Conservation (phyloP, 1,140 invertebrate genomes). For the Cydia fagiglandana region DNA sequence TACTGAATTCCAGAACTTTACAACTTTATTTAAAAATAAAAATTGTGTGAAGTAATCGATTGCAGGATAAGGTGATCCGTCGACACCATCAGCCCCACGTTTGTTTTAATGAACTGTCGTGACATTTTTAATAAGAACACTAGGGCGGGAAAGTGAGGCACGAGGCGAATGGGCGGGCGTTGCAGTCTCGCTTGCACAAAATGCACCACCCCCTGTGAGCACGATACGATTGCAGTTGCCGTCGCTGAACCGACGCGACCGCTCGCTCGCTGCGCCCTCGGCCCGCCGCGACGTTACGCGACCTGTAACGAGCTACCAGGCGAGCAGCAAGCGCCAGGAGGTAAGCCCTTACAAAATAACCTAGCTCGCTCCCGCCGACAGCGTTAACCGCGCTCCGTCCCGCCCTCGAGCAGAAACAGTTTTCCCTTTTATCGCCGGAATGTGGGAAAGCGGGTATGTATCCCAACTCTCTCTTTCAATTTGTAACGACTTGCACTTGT, state of each 20-base stretch:
- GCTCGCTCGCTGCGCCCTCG: slow-evolving; percentile 58
- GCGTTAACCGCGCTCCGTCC: slow-evolving; percentile 49
- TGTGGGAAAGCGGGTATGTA: slow-evolving; percentile 76
- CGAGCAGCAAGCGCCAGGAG: slow-evolving; percentile 57
- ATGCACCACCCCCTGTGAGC: slow-evolving; percentile 70
- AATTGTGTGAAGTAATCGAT: not conserved
- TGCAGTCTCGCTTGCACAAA: slow-evolving; percentile 75
- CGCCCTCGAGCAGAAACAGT: slow-evolving; percentile 54
- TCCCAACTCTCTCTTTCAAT: slow-evolving; percentile 76
- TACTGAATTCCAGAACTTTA: not conserved
- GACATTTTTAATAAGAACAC: slow-evolving; percentile 56
- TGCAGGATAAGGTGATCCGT: not conserved
- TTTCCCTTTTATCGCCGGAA: slow-evolving; percentile 77
- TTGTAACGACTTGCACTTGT: slow-evolving; percentile 60
- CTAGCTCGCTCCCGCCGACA: slow-evolving; percentile 53
- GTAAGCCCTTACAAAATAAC: slow-evolving; percentile 70
- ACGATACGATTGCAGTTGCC: slow-evolving; percentile 69
- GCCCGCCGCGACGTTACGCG: slow-evolving; percentile 61
- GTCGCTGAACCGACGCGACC: slow-evolving; percentile 58
- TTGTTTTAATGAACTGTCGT: slow-evolving; percentile 57
- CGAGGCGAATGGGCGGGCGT: slow-evolving; percentile 72
- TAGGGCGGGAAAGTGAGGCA: slow-evolving; percentile 77
- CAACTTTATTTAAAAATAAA: not conserved
- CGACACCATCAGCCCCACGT: slow-evolving; percentile 24
- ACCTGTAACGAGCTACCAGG: slow-evolving; percentile 75